Evolutionary conservation across 2,113 vertebrate species (phyloP).

Genomic region (Rousettus leschenaultii): DNA sequence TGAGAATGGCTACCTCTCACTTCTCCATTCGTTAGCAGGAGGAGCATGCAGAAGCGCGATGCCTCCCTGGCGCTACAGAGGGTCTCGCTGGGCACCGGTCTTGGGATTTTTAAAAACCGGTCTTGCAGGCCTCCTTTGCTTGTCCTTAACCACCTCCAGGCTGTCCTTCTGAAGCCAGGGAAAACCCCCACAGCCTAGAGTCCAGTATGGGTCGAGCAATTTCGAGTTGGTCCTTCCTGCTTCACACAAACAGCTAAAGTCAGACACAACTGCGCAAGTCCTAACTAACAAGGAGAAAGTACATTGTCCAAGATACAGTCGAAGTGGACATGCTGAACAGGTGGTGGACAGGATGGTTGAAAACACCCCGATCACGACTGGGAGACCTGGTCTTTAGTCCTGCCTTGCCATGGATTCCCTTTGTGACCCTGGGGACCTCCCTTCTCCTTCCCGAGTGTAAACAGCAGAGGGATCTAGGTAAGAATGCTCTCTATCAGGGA

Average conservation of each 20-base stretch:
- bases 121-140: background rate
- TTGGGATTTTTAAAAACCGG: background rate
- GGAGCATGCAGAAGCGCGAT: rapidly evolving
- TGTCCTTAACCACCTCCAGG: background rate
- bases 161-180: background rate
- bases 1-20: rapidly evolving
- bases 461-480: too few relatives aligned
- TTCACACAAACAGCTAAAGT: background rate
- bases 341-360: too few relatives aligned
- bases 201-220: background rate
- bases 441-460: background rate
- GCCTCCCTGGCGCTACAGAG: background rate
- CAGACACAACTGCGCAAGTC: background rate
- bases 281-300: background rate
- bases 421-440: background rate
- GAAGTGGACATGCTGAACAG: background rate
- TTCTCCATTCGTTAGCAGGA: background rate
- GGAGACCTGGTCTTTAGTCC: background rate
- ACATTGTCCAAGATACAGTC: background rate
- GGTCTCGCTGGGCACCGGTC: too few relatives aligned
- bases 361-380: too few relatives aligned
- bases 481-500: background rate
- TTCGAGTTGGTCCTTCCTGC: background rate
- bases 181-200: background rate
- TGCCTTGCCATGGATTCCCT: background rate